A percentile compares a stretch with the other conserved stretches of the same genome.
These are phyloP conservation scores for Theodoxus fluviatilis DNA, from an alignment of 2,888 invertebrate genomes.

Conservation along the genomic window DNA sequence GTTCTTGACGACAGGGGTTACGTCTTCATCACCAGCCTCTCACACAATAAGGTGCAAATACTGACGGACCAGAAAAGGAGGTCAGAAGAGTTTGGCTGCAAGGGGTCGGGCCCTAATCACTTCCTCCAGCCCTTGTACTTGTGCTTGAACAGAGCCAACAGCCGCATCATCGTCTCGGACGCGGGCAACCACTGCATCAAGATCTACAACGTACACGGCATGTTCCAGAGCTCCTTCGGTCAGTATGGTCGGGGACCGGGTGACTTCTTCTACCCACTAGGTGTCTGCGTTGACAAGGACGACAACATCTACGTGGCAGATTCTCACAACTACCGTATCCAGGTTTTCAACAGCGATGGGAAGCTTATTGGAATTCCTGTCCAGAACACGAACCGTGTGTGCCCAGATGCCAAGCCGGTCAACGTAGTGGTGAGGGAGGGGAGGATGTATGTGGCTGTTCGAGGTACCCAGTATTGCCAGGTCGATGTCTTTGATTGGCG, in stretches of 20 bases:
- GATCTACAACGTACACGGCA: conserved; percentile 44
- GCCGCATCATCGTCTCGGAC: conserved; percentile 50
- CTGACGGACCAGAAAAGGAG: conserved; percentile 43
- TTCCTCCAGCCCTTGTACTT: conserved; percentile 47
- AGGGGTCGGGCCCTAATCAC: conserved; percentile 42
- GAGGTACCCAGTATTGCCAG: conserved; percentile 41
- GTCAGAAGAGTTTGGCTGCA: conserved; percentile 45
- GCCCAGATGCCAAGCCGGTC: conserved; percentile 44
- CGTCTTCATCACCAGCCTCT: conserved; percentile 44
- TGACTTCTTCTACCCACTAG: conserved; percentile 50
- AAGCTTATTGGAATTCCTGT: conserved; percentile 41
- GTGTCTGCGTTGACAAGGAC: conserved; percentile 45
- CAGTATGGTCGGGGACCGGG: conserved; percentile 42
- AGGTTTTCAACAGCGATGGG: conserved; percentile 47
- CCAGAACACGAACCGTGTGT: conserved; percentile 41
- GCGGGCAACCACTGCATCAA: conserved; percentile 51
- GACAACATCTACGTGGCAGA: conserved; percentile 56
- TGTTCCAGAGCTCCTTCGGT: conserved; percentile 41
- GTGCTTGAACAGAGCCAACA: conserved; percentile 40
- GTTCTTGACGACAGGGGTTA: conserved; percentile 37
- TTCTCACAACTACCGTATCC: conserved; percentile 51
- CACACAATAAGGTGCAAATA: conserved; percentile 43
- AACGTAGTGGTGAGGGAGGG: conserved; percentile 38
- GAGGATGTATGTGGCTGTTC: conserved; percentile 39
- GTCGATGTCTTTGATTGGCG: too few relatives aligned